phyloP scores from a whole-genome alignment of 2,888 invertebrate species.

The Idaea dimidiata region DNA sequence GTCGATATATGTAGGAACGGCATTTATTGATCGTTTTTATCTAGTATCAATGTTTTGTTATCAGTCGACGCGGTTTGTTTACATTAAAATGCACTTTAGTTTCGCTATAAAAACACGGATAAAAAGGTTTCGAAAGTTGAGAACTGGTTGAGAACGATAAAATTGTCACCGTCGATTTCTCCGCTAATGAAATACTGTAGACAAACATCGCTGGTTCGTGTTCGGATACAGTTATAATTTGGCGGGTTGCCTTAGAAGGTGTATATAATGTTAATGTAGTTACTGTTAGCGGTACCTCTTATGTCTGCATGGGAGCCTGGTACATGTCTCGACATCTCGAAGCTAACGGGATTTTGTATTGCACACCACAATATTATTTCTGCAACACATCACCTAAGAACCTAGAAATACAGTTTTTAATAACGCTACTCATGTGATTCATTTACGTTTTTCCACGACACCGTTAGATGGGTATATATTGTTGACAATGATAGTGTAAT shows the following conservation, averaged over 20 bases:
- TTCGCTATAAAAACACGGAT: conserved; percentile 30
- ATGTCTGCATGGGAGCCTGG: conserved; percentile 51
- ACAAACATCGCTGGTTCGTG: conserved; percentile 37
- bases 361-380: conserved; percentile 30
- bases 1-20: background rate
- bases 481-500: background rate
- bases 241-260: conserved; percentile 57
- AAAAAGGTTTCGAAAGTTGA: conserved; percentile 42
- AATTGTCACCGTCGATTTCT: conserved; percentile 50
- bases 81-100: conserved; percentile 22
- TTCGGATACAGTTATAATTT: conserved; percentile 69
- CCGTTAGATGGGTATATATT: background rate
- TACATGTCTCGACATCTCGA: conserved; percentile 42
- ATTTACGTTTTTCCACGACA: background rate
- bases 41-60: conserved; percentile 3
- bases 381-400: background rate
- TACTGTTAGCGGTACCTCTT: conserved; percentile 63
- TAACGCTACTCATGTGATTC: background rate
- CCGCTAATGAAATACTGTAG: conserved; percentile 51
- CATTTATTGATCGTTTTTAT: conserved; percentile 3
- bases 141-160: conserved; percentile 45
- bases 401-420: background rate
- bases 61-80: conserved; percentile 14
- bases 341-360: conserved; percentile 49
- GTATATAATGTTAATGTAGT: conserved; percentile 28